These are phyloP conservation scores for Rattus rattus DNA, from an alignment of 2,113 vertebrate genomes.

Conservation along the genomic window DNA sequence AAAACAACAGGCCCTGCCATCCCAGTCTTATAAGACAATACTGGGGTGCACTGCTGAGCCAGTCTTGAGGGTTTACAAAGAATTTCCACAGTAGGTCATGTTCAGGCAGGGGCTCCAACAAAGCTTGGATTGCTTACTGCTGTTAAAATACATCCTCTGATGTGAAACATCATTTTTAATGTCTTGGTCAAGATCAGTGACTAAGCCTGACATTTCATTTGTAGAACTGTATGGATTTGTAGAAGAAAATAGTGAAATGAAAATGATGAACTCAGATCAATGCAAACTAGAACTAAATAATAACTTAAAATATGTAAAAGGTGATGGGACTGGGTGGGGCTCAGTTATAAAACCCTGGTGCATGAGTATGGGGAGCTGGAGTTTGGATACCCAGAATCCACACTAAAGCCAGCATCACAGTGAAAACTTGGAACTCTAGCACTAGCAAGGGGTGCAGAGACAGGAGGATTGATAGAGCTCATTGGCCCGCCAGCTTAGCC, in stretches of 20 bases:
- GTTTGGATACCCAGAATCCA: not conserved
- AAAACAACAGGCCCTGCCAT: not conserved
- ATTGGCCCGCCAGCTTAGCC: no score
- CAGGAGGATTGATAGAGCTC: not conserved
- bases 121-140: not conserved
- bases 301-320: not conserved
- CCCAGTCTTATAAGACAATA: not conserved
- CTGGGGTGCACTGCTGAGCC: not conserved
- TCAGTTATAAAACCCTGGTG: not conserved
- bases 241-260: not conserved
- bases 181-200: not conserved
- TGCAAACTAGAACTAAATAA: conserved; percentile 19
- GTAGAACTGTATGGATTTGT: not conserved
- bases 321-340: not conserved
- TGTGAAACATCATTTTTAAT: not conserved
- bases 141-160: not conserved
- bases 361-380: not conserved
- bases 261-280: conserved; percentile 30
- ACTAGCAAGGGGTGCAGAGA: not conserved
- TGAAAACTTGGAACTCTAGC: no score
- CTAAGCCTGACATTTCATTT: not conserved
- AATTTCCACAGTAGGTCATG: not conserved
- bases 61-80: not conserved
- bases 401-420: not conserved
- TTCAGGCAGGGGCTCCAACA: not conserved